Evolutionary conservation across 2,113 vertebrate genomes (phyloP).

Genomic region (Macrotus californicus): DNA sequence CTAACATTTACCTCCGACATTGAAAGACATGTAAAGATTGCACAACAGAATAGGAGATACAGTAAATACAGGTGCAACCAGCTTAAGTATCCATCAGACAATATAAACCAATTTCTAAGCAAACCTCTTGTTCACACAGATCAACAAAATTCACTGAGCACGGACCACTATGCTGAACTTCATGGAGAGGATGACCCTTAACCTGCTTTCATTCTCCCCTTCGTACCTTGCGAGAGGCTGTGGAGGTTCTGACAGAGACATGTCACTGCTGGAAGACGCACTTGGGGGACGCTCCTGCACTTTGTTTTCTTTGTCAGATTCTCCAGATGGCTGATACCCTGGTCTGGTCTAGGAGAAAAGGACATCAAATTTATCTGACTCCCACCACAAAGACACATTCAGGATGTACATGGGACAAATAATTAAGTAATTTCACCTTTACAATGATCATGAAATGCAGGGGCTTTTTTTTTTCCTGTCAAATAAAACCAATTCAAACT

Average conservation of each 20-base stretch:
- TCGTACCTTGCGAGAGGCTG: conserved; percentile 86
- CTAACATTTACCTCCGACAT: not conserved
- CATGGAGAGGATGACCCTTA: not conserved
- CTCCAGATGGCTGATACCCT: conserved; percentile 95
- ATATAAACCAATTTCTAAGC: not conserved
- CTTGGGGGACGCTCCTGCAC: conserved; percentile 89
- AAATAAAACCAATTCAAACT: conserved; percentile 33
- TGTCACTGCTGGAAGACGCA: conserved; percentile 93
- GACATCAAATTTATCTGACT: conserved; percentile 25
- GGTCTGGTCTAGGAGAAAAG: conserved; percentile 79
- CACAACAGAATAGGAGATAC: not conserved
- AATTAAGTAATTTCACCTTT: conserved; percentile 33
- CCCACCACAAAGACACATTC: not conserved
- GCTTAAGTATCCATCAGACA: not conserved
- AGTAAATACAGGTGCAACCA: not conserved
- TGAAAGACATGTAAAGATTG: not conserved
- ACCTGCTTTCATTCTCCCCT: not conserved
- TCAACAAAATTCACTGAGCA: not conserved
- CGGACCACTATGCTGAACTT: not conserved
- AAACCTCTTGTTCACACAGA: conserved; percentile 1
- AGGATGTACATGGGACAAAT: not conserved
- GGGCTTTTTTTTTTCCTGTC: not conserved
- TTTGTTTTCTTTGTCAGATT: conserved; percentile 98
- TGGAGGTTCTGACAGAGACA: conserved; percentile 88
- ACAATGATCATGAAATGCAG: not conserved